Base-by-base conservation (phyloP, 2,888 invertebrate species). In the Mamestra brassicae region DNA sequence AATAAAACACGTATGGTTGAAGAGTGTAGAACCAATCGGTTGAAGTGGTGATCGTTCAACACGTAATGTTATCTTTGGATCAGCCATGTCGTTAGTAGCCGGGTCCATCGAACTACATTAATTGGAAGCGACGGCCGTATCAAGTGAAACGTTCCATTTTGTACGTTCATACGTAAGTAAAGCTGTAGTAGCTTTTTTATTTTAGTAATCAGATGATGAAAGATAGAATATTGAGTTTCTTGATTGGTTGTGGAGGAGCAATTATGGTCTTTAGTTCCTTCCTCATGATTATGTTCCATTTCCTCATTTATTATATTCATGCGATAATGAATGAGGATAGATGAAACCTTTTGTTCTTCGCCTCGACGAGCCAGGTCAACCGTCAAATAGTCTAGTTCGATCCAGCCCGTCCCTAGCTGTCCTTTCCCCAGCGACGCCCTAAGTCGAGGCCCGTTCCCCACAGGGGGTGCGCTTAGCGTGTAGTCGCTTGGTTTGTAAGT, bases 41-140 rank as follows among this genome's bases (percentile, higher is more conserved):
- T 10, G 64, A 50, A 82, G 82, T 79, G 70, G 47, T 71, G 74
- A 62, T 65, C 79, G 45, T 52, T 61, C 61, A 62, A 64, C 63
- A 60, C 62, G 58, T 71, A 58, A 67, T 76, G 70, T 78, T 83
- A 72, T 84, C 74, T 74, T 80, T 71, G 63, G 17, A 79, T 72
- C 69, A 70, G 65, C 13, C 58, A 34, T 38, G 63, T 52, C 70
- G 54, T 66, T 45, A 69, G 50, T 50, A 34, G 52, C 42, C n/a
- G 36, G 3, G 38, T 47, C 60, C 57, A 52, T 64, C 60, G 34
- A 68, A 47, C 77, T 60, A 57, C 42, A 66, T 68, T 65, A 61
- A 80, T 68, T 81, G 57, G 34, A 61, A 76, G 26, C 11, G 17
- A 42, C 13, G n/a, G n/a, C 47, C 34, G 17, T 26, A 60, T 34